These are phyloP conservation scores for Mallotus villosus DNA, from an alignment of 2,797 vertebrate genomes.

Conservation along the genomic window DNA sequence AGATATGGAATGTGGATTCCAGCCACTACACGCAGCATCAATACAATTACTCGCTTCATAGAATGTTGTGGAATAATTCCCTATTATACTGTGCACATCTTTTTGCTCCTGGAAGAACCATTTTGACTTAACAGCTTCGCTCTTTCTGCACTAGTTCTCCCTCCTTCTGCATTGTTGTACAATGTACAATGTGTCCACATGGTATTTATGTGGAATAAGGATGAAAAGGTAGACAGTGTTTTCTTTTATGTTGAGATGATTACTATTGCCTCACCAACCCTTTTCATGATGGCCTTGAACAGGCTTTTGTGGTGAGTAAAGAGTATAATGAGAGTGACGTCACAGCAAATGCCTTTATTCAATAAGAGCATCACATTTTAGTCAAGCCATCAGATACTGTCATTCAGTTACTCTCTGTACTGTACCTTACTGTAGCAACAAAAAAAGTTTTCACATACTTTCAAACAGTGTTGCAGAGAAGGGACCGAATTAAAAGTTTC, in stretches of 20 bases:
- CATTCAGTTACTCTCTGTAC: slow-evolving; percentile 8
- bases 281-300: slow-evolving; percentile 44
- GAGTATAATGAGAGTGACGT: slow-evolving; percentile 12
- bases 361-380: slow-evolving; percentile 1
- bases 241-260: slow-evolving; percentile 44
- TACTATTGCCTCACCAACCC: slow-evolving; percentile 20
- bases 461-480: no score
- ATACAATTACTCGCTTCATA: neutral
- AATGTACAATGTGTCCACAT: slow-evolving; percentile 18
- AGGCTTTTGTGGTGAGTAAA: slow-evolving; percentile 28
- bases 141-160: slow-evolving; percentile 21
- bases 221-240: slow-evolving; percentile 41
- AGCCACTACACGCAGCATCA: neutral
- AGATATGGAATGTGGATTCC: neutral
- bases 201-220: neutral
- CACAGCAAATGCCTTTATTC: slow-evolving; percentile 6
- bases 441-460: slow-evolving; percentile 2
- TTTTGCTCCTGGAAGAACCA: no score
- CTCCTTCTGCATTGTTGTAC: neutral
- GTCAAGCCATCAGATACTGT: neutral
- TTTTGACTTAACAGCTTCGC: no score
- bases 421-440: neutral
- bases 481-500: no score
- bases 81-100: neutral
- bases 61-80: neutral